phyloP scores from a whole-genome alignment of 2,113 vertebrate species.

The Pyrgilauda ruficollis region DNA sequence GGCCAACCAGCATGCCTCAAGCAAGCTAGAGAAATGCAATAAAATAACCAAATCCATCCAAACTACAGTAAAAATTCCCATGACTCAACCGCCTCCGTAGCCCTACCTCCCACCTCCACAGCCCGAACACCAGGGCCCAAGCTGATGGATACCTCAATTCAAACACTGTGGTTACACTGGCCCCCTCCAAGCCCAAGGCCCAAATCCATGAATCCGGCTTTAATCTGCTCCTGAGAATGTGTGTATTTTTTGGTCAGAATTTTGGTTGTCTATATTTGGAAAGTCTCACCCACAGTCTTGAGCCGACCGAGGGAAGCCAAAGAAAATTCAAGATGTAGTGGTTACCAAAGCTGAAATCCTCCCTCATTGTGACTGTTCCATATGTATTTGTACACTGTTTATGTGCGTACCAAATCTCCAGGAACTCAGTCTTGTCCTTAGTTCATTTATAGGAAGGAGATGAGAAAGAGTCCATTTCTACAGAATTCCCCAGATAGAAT shows the following conservation, averaged over 20 bases:
- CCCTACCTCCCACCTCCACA: conserved; percentile 28
- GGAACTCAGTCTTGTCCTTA: background rate
- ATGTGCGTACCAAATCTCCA: background rate
- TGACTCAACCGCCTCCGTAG: conserved; percentile 9
- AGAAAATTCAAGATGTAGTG: conserved; percentile 40
- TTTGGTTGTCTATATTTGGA: conserved; percentile 39
- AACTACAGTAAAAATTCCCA: conserved; percentile 35
- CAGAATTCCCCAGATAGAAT: background rate
- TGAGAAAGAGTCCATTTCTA: background rate
- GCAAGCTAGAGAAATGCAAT: background rate
- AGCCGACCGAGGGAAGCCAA: conserved; percentile 23
- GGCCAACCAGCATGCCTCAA: background rate
- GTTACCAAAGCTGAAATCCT: conserved; percentile 1
- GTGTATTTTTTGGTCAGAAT: conserved; percentile 44
- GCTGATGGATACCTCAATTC: background rate
- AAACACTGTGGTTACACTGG: conserved; percentile 13
- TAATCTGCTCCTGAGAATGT: conserved; percentile 23
- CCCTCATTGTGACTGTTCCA: background rate
- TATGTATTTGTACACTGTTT: background rate
- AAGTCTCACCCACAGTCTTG: conserved; percentile 49
- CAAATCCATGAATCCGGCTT: conserved; percentile 9
- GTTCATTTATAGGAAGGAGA: background rate
- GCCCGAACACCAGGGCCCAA: background rate
- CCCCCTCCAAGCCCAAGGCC: background rate
- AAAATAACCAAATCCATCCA: conserved; percentile 56